Evolutionary conservation across 2,888 invertebrate species (phyloP), one percentile per base, ranked within the genome.

Genomic region (Drosophila algonquin): DNA sequence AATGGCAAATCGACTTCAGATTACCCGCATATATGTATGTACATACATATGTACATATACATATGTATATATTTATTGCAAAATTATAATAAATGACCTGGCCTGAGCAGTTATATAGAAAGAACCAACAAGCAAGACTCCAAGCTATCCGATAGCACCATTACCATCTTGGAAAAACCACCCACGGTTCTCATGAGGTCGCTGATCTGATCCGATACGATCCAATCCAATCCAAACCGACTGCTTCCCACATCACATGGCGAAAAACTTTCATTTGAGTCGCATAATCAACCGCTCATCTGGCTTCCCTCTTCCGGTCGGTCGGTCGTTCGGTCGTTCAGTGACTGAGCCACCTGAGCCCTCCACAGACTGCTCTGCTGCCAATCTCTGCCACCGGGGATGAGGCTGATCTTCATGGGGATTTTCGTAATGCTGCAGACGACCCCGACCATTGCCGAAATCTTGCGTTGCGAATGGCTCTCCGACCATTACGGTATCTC

Each of bases 151-250:
- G 32, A 35, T 48, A n/a, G 32, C 24, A 12, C 47, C 24, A 48
- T 27, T n/a, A n/a, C 21, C 14, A 46, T 40, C 9, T 24, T 35
- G 24, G 44, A 24, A 32, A 32, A 48, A 48, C 32, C 58, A 50
- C 60, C 60, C 21, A 60, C 53, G 40, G 48, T 65, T 65, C 65
- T 65, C 54, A 65, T 40, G 54, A 21, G 58, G 44, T 50, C 32
- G 46, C 48, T 48, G 63, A 54, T 52, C 21, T 32, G n/a, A 40
- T 40, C 40, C 7, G n/a, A 12, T 40, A 14, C 40, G 40, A 40
- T 40, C 6, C 40, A 14, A 40, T 12, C 6, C 40, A 14, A 40
- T 40, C 50, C 30, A 35, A 52, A 24, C 27, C 8, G 10, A 27
- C 51, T 40, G 45, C 52, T 63, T 51, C 63, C 52, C 63, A 63